A percentile compares a stretch with the other conserved stretches of the same genome.
phyloP scores from a whole-genome alignment of 2,888 invertebrate species.

The Horisme vitalbata region DNA sequence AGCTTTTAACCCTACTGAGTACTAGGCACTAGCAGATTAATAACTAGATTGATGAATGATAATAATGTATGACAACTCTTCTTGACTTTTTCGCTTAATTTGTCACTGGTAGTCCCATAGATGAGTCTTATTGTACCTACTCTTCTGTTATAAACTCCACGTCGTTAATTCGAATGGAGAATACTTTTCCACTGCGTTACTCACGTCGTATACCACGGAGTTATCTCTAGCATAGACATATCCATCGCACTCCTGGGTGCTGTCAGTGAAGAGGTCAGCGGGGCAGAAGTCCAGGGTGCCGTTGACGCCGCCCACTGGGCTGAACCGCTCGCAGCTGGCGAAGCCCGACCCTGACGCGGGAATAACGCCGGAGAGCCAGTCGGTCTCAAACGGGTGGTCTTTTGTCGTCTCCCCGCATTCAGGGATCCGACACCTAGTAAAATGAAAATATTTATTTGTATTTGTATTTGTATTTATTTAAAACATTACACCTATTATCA shows the following conservation, averaged over 20 bases:
- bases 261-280: slow-evolving; percentile 44
- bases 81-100: no score
- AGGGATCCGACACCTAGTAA: slow-evolving; percentile 75
- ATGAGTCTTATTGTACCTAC: no score
- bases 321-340: slow-evolving; percentile 72
- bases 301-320: slow-evolving; percentile 37
- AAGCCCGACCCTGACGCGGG: slow-evolving; percentile 55
- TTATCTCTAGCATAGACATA: slow-evolving; percentile 62
- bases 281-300: slow-evolving; percentile 55
- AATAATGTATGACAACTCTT: no score
- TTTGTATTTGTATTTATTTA: no score
- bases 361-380: slow-evolving; percentile 72
- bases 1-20: no score
- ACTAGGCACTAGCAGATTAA: no score
- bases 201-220: slow-evolving; percentile 67
- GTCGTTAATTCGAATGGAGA: background rate
- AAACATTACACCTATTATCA: no score
- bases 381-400: slow-evolving; percentile 50
- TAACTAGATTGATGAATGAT: no score
- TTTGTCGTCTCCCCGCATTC: slow-evolving; percentile 73
- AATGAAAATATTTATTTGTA: no score
- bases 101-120: no score
- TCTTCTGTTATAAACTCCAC: no score
- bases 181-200: slow-evolving; percentile 26
- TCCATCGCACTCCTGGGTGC: slow-evolving; percentile 45